A percentile compares a stretch with the other conserved stretches of the same genome.
Evolutionary conservation across 2,888 invertebrate genomes (phyloP).

Genomic region (Yponomeuta plumbellus): DNA sequence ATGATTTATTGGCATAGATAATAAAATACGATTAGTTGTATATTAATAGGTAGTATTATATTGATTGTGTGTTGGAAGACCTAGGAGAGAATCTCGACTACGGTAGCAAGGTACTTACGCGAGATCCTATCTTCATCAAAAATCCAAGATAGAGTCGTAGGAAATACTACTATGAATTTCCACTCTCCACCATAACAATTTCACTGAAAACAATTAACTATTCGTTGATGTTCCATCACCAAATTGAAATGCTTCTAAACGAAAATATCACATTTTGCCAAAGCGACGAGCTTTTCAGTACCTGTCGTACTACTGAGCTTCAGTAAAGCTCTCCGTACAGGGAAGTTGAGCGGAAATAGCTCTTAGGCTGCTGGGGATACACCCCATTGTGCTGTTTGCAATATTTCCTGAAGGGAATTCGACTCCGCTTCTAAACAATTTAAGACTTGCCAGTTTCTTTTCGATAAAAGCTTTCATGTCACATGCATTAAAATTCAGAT

Average conservation of each 20-base stretch:
- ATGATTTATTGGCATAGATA: no score
- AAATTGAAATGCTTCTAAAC: background rate
- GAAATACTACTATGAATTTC: no score
- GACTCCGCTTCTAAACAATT: background rate
- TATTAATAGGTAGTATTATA: no score
- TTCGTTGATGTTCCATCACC: background rate
- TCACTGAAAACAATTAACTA: background rate
- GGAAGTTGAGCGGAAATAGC: background rate
- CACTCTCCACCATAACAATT: background rate
- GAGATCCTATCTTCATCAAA: background rate
- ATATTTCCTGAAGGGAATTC: slow-evolving; percentile 8
- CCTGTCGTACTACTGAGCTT: slow-evolving; percentile 12
- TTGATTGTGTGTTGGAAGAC: no score
- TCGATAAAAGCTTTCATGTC: slow-evolving; percentile 22
- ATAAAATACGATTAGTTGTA: no score
- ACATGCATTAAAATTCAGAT: background rate
- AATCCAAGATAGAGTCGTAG: background rate
- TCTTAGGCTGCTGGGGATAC: background rate
- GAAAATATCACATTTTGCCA: slow-evolving; percentile 27
- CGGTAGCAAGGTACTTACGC: background rate
- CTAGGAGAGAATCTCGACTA: no score
- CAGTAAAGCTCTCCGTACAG: background rate
- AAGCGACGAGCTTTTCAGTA: slow-evolving; percentile 25
- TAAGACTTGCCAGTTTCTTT: background rate
- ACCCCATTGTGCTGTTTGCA: background rate